A percentile compares a stretch with the other conserved stretches of the same genome.
phyloP scores from a whole-genome alignment of 2,113 vertebrate species.

The Antidorcas marsupialis region DNA sequence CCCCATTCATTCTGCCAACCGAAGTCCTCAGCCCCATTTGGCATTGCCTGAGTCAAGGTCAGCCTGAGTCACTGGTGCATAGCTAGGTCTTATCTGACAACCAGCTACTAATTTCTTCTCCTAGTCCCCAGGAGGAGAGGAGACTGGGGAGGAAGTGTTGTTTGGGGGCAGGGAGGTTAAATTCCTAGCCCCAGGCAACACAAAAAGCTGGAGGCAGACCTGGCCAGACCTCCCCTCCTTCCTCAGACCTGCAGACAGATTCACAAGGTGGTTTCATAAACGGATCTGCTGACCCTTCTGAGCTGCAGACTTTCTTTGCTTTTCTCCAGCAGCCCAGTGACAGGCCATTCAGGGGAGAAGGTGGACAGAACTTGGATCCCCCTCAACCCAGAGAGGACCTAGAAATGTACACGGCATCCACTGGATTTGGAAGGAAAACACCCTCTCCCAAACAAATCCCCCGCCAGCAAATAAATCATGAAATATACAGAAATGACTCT shows the following conservation, averaged over 20 bases:
- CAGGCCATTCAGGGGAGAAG: background rate
- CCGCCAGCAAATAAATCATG: conserved; percentile 38
- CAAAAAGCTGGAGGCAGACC: background rate
- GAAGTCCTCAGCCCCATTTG: background rate
- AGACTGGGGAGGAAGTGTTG: background rate
- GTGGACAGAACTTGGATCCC: background rate
- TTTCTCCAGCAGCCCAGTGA: background rate
- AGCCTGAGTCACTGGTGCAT: background rate
- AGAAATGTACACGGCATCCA: rapidly evolving
- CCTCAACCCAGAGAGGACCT: background rate
- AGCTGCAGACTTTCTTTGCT: background rate
- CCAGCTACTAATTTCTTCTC: conserved; percentile 25
- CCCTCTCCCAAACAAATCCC: conserved; percentile 14
- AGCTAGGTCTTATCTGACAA: conserved; percentile 16
- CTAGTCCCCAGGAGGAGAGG: background rate
- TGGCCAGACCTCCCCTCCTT: background rate
- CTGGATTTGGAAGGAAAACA: background rate
- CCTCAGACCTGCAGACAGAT: background rate
- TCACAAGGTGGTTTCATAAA: background rate
- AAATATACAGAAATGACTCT: background rate
- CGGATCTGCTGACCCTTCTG: background rate
- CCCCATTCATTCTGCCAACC: background rate
- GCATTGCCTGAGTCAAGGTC: conserved; percentile 22
- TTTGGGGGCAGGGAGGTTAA: background rate
- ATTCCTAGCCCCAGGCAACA: background rate